Evolutionary conservation across 2,113 vertebrate genomes (phyloP), one percentile per base, ranked within the genome.

Genomic region (Hiodon alosoides): DNA sequence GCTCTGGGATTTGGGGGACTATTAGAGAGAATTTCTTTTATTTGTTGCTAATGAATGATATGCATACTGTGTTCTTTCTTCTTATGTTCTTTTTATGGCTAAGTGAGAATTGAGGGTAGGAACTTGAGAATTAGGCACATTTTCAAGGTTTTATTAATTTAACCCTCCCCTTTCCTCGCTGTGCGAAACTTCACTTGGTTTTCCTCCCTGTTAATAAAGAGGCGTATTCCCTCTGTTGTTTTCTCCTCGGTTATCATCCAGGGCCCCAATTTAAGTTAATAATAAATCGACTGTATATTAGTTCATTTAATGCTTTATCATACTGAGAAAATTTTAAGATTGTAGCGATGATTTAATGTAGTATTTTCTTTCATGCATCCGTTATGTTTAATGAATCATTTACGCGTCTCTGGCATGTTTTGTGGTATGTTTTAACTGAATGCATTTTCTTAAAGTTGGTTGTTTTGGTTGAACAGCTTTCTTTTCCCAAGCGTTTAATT

Each of bases 21-120:
- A 76, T 87, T 89, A 89, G 85, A 87, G 81, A 80, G 73, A 83
- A 79, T 86, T 90, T 90, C 86, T 87, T 89, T 83, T 90, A 87
- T 92, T 83, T 86, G 83, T 77, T 79, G 81, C 81, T 86, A 85
- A 86, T 81, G 83, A 85, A 81, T 78, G 78, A 84, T 82, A 78
- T 82, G 78, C 81, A 81, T 75, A 74, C 72, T 69, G 70, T 79
- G 79, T 76, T 78, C 71, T 76, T 81, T 77, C 77, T 85, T 79
- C 77, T 81, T 72, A 75, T 80, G 66, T 79, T 83, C 76, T 83
- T 82, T 79, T 85, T 79, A 77, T 79, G 78, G 79, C 68, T 79
- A 75, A 77, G 76, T 79, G 79, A 78, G 82, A 82, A 80, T 55
- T 61, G 72, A 62, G 78, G 60, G 82, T 71, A 72, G 78, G 76